Conservation (phyloP, 2,888 invertebrate genomes). For the Drosophila pegasa region DNA sequence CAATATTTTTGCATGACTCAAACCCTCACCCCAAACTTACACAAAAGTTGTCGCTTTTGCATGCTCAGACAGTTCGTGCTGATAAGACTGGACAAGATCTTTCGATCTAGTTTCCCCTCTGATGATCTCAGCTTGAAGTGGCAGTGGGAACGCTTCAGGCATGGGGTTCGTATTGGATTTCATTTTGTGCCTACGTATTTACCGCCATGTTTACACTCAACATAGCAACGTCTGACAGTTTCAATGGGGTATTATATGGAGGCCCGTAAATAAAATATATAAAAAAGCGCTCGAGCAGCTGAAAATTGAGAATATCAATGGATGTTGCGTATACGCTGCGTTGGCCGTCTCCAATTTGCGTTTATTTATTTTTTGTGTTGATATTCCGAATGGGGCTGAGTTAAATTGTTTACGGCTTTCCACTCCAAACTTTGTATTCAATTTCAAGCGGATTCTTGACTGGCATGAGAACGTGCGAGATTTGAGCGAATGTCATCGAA, state of each 20-base stretch:
- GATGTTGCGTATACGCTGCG: conserved; percentile 40
- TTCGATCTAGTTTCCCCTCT: conserved; percentile 18
- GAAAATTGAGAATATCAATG: conserved; percentile 28
- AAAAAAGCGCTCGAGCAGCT: conserved; percentile 29
- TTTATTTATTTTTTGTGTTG: conserved; percentile 39
- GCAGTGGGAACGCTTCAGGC: not conserved
- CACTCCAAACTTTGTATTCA: conserved; percentile 34
- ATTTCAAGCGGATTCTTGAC: conserved; percentile 29
- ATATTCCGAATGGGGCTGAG: conserved; percentile 12
- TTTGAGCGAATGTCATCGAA: conserved; percentile 3
- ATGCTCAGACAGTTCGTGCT: conserved; percentile 7
- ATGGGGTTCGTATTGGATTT: conserved; percentile 45
- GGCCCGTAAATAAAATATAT: conserved; percentile 2
- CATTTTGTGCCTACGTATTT: conserved; percentile 65
- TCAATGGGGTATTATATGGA: conserved; percentile 3
- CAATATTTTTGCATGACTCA: not conserved
- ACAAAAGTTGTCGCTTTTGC: not conserved
- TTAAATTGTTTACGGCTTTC: conserved; percentile 37
- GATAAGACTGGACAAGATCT: conserved; percentile 9
- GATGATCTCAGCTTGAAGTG: conserved; percentile 31
- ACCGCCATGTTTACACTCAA: conserved; percentile 63
- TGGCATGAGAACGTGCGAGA: conserved; percentile 2
- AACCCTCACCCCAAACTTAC: not conserved
- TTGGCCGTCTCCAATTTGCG: conserved; percentile 5
- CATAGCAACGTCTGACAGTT: conserved; percentile 38